Evolutionary conservation across 30 jellyfish, hydroid and myxozoan species (phyloP), one percentile per base, ranked within the genome.

Genomic region (Mastigias papua): DNA sequence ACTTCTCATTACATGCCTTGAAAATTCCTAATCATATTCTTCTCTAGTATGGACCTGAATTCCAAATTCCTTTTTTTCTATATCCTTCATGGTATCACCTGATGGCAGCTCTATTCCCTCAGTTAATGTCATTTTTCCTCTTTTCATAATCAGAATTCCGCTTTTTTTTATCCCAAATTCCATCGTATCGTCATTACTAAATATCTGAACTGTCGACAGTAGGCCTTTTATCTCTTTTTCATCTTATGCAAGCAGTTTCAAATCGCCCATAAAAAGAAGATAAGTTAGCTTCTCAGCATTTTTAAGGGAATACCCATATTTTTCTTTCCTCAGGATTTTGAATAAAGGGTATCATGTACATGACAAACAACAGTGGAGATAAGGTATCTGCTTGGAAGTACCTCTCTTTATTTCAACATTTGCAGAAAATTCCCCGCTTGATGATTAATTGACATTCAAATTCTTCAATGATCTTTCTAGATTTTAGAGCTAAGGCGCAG

Each of bases 271-370:
- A 73, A 78, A 57, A 78, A 28, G 80, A 50, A 60, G 65, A 50
- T 54, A 66, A 32, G 51, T 78, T 21, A 74, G n/a, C 73, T 74
- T 29, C n/a, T 74, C 73, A 27, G 28, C 48, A 34, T 27, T 31
- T 42, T 48, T 74, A 20, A 20, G 48, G 37, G 69, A 29, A 27
- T 74, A 74, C 71, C 71, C 69, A 35, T 5, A 42, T 46, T 42
- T 74, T 37, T 34, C 86, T 74, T 74, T 74, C 71, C 86, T 42
- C 71, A 54, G 71, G 42, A 74, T 42, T n/a, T 74, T 35, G 86
- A 48, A 71, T 35, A 74, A 74, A 71, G 69, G 73, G 86, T 20
- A 74, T 34, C 73, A 69, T 35, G 25, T 75, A 74, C 42, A 42
- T 42, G 25, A 74, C 86, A 48, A 74, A 74, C 37, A 74, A n/a